These are phyloP conservation scores for Macaca mulatta DNA, from an alignment of 2,113 vertebrate species.

Conservation along the genomic window DNA sequence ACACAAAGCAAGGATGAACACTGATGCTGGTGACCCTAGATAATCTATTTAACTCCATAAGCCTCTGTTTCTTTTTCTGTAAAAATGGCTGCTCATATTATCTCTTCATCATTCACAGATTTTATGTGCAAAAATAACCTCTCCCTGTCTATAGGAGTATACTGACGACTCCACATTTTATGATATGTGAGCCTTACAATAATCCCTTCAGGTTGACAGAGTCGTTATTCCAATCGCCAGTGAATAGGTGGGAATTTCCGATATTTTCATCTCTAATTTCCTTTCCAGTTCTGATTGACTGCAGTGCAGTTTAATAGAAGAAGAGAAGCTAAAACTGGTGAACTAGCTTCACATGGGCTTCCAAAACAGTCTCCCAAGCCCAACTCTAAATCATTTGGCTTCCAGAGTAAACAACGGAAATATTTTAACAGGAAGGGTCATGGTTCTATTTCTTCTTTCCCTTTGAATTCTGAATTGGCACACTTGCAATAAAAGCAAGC, in stretches of 20 bases:
- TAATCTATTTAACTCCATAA: background rate
- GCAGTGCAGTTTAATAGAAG: background rate
- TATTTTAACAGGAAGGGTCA: slow-evolving; percentile 1
- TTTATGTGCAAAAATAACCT: background rate
- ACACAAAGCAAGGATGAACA: background rate
- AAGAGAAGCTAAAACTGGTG: background rate
- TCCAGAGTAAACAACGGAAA: background rate
- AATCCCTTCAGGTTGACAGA: background rate
- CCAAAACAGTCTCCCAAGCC: background rate
- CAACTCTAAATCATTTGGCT: background rate
- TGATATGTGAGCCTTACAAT: background rate
- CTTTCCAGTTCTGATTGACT: background rate
- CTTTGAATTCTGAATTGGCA: background rate
- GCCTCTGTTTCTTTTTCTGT: background rate
- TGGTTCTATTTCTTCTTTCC: background rate
- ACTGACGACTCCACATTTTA: background rate
- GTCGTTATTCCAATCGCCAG: background rate
- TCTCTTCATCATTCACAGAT: background rate
- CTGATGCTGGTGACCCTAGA: background rate
- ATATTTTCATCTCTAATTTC: background rate
- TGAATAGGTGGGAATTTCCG: background rate
- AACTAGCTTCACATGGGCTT: background rate
- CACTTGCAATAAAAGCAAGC: background rate
- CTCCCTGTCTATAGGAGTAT: background rate
- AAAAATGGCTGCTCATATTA: background rate